Evolutionary conservation across 2,888 invertebrate species (phyloP).

Genomic region (Amblyteles armatorius): DNA sequence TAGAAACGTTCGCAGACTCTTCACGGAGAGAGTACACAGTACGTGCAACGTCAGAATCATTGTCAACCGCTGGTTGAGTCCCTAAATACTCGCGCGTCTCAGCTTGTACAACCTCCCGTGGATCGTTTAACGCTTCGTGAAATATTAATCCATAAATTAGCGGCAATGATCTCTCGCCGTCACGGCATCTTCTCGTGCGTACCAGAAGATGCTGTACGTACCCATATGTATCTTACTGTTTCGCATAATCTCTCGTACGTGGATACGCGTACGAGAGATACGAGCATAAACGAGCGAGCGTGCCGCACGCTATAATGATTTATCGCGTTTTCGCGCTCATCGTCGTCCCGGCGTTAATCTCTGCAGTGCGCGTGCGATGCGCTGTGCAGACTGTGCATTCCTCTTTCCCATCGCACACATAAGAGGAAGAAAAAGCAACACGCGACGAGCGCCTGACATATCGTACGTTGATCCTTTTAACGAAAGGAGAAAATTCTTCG

Average conservation of each 20-base stretch:
- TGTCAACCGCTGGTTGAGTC: slow-evolving; percentile 34
- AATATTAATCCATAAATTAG: slow-evolving; percentile 69
- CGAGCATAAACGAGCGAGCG: slow-evolving; percentile 30
- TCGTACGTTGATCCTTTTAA: background rate
- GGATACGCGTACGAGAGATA: slow-evolving; percentile 6
- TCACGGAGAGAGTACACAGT: background rate
- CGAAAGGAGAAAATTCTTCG: background rate
- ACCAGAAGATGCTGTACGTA: slow-evolving; percentile 7
- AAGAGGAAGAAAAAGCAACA: background rate
- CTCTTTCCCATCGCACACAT: background rate
- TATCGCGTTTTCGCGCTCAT: slow-evolving; percentile 42
- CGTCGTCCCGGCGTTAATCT: slow-evolving; percentile 32
- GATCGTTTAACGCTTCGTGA: slow-evolving; percentile 60
- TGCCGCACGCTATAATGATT: slow-evolving; percentile 37
- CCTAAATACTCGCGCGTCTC: slow-evolving; percentile 48
- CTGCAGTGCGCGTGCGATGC: background rate
- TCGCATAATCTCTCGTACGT: slow-evolving; percentile 1
- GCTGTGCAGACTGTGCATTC: slow-evolving; percentile 23
- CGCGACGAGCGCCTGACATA: background rate
- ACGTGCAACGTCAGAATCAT: slow-evolving; percentile 12
- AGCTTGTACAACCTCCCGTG: slow-evolving; percentile 45
- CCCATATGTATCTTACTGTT: slow-evolving; percentile 18
- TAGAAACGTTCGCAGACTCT: slow-evolving; percentile 7
- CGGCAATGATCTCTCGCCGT: slow-evolving; percentile 59
- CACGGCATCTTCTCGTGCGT: slow-evolving; percentile 8